A percentile compares a stretch with the other conserved stretches of the same genome.
Evolutionary conservation across 1,140 invertebrate genomes (phyloP).

Genomic region (Cydia amplana): DNA sequence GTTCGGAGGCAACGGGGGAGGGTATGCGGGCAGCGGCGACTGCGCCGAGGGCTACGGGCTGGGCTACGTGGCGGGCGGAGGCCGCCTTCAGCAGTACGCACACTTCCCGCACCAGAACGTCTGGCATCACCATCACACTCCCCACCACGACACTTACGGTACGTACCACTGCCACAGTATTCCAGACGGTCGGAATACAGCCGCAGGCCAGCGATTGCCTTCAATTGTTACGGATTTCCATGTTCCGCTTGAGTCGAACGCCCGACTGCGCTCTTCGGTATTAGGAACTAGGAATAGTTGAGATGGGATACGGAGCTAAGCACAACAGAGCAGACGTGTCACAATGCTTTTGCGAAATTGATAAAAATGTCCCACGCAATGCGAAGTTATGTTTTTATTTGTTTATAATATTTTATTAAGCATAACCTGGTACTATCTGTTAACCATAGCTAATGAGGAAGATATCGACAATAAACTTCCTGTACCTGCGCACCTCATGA

Average conservation of each 20-base stretch:
- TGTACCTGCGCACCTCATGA: neutral
- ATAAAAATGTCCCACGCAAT: neutral
- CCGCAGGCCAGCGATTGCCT: neutral
- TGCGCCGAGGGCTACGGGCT: conserved; percentile 63
- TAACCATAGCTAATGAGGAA: neutral
- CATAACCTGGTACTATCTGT: neutral
- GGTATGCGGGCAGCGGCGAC: conserved; percentile 50
- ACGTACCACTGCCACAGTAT: conserved; percentile 41
- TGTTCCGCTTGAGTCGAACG: neutral
- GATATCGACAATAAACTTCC: neutral
- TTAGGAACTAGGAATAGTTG: neutral
- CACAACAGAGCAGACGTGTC: neutral
- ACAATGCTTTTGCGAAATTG: neutral
- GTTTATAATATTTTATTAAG: neutral
- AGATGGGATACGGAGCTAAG: neutral
- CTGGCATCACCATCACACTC: conserved; percentile 67
- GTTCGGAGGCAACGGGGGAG: conserved; percentile 52
- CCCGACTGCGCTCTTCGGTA: neutral
- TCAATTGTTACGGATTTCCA: neutral
- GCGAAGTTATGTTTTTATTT: neutral
- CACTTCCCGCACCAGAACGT: conserved; percentile 73
- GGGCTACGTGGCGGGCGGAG: conserved; percentile 60
- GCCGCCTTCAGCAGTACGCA: conserved; percentile 66
- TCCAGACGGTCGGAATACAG: neutral
- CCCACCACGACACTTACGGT: conserved; percentile 68